A percentile compares a stretch with the other conserved stretches of the same genome.
Conservation (phyloP, 2,113 vertebrate species). For the Pristiophorus japonicus region DNA sequence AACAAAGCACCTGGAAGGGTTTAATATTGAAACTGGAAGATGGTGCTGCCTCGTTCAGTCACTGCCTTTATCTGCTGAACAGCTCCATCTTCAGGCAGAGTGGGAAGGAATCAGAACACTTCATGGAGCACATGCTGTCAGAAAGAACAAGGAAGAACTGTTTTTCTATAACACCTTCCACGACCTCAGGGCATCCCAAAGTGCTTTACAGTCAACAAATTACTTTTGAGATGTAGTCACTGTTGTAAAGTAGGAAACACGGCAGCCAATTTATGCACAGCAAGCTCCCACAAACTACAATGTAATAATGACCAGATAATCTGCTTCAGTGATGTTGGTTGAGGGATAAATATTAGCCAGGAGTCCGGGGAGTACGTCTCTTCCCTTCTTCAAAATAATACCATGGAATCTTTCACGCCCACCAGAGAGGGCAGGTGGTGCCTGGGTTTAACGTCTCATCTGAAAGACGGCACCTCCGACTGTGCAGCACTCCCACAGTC, state of each 20-base stretch:
- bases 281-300: background rate
- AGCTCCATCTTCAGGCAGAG: slow-evolving; percentile 4
- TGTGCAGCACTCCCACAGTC: no score
- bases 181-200: background rate
- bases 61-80: background rate
- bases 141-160: background rate
- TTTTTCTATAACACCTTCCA: background rate
- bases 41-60: background rate
- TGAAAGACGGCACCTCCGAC: no score
- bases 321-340: background rate
- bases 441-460: no score
- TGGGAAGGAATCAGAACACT: background rate
- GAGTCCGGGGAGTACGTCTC: no score
- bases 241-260: background rate
- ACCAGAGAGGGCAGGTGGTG: no score
- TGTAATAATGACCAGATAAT: background rate
- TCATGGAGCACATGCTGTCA: background rate
- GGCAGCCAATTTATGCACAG: background rate
- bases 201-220: background rate
- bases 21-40: no score
- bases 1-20: background rate
- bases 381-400: no score
- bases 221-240: background rate
- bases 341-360: background rate
- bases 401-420: no score